phyloP scores from a whole-genome alignment of 2,888 invertebrate species.

The Melanophora roralis region DNA sequence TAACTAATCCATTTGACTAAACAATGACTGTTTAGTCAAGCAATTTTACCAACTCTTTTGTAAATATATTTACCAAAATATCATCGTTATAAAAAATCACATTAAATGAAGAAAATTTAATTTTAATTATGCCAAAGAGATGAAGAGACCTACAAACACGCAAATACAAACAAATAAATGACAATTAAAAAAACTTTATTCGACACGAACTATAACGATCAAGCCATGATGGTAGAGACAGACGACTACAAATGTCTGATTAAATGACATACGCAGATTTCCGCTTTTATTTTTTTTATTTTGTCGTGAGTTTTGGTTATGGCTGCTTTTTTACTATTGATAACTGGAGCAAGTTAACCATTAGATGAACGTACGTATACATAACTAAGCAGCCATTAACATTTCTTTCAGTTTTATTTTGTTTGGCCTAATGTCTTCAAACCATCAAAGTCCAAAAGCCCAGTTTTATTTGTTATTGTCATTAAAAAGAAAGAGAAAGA shows the following conservation, averaged over 20 bases:
- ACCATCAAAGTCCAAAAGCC: slow-evolving; percentile 49
- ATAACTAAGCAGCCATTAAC: slow-evolving; percentile 46
- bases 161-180: slow-evolving; percentile 4
- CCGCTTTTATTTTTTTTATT: slow-evolving; percentile 46
- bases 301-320: no score
- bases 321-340: not conserved
- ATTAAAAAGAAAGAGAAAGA: slow-evolving; percentile 7
- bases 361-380: no score
- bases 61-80: no score
- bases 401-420: slow-evolving; percentile 7
- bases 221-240: slow-evolving; percentile 13
- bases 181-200: slow-evolving; percentile 43
- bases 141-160: not conserved
- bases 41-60: no score
- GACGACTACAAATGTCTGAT: slow-evolving; percentile 6
- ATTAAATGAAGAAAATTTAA: slow-evolving; percentile 40
- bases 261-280: slow-evolving; percentile 55
- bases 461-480: slow-evolving; percentile 6
- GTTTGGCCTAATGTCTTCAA: slow-evolving; percentile 50
- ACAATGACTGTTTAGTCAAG: no score
- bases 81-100: not conserved
- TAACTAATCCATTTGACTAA: no score
- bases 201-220: slow-evolving; percentile 53
- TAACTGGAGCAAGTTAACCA: slow-evolving; percentile 2
- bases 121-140: slow-evolving; percentile 30